phyloP scores from a whole-genome alignment of 2,888 invertebrate genomes.

The Caenorhabditis wallacei region DNA sequence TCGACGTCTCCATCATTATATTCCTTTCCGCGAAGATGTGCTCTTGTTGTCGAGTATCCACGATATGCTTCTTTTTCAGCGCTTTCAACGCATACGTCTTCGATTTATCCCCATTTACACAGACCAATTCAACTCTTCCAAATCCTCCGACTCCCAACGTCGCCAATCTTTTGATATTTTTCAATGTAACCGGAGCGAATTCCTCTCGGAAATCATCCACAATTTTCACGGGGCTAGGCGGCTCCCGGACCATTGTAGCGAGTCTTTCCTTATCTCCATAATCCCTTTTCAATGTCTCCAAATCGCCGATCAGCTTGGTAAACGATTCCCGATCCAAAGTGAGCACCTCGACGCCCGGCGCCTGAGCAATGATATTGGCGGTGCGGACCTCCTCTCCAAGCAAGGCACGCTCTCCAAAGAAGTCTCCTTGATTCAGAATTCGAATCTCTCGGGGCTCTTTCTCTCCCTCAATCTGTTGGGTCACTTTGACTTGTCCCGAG shows the following conservation, averaged over 20 bases:
- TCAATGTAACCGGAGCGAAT: constrained; percentile 88
- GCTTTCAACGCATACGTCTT: constrained; percentile 91
- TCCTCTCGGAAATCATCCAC: constrained; percentile 83
- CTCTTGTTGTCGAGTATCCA: constrained; percentile 92
- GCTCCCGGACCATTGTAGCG: constrained; percentile 74
- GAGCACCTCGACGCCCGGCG: constrained; percentile 91
- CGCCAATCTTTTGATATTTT: constrained; percentile 90
- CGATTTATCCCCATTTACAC: constrained; percentile 84
- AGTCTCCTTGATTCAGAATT: constrained; percentile 88
- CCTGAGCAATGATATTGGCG: constrained; percentile 93
- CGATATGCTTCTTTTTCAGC: constrained; percentile 92
- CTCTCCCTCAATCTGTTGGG: constrained; percentile 84
- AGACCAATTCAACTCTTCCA: constrained; percentile 88
- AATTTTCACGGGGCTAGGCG: constrained; percentile 71
- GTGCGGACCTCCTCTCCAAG: constrained; percentile 91
- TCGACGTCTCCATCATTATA: constrained; percentile 89
- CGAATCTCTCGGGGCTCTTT: constrained; percentile 88
- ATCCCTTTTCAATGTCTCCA: constrained; percentile 89
- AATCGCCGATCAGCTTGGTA: constrained; percentile 90
- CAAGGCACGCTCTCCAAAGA: constrained; percentile 93
- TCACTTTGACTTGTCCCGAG: constrained; percentile 85
- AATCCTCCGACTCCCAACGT: constrained; percentile 95
- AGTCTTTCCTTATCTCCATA: constrained; percentile 87
- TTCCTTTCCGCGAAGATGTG: constrained; percentile 93
- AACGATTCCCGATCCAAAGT: constrained; percentile 90